Base-by-base conservation (phyloP, 2,888 invertebrate species). In the Cantharis nigra region DNA sequence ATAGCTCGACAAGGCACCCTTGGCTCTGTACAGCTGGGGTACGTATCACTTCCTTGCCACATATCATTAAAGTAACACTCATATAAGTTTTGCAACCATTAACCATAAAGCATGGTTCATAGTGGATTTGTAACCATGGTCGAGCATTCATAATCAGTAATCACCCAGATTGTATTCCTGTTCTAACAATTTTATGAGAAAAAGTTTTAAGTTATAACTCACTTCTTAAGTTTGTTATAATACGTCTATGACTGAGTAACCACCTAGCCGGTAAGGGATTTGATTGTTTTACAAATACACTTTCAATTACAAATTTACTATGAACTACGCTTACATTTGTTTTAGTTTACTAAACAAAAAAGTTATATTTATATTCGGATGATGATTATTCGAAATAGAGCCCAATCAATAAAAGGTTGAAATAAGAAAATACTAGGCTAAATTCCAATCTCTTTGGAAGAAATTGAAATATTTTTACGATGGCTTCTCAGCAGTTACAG, bases 11-110 rank as follows among this genome's bases (percentile, higher is more conserved):
- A 94, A 91, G 94, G 95, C 91, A 93, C 92, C 87, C 91, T 95
- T 90, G 96, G 96, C 91, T 96, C 96, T 90, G 96, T 97, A 90
- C 97, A 97, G 91, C 93, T 97, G 91, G 97, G 97, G 96, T 97
- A 96, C 92, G 96, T 96, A 94, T 93, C 87, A 88, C 85, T 84
- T 85, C 83, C 83, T 80, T 83, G 83, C 78, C 78, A 78, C 75
- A 74, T 77, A 62, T 75, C 73, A 71, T 72, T 70, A 75, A 67
- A 23, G 13, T 67, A 67, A 67, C 65, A 67, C 65, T 67, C 65
- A 67, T 67, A 49, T 49, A 49, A 49, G 49, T 49, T 49, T 49
- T 49, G 49, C 49, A 49, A 49, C 49, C n/a, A 49, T 49, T 49
- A 49, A 49, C 49, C 49, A 49, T 49, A n/a, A n/a, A 49, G 49